Base-by-base conservation (phyloP, 1,140 invertebrate species). In the Cotesia vestalis region DNA sequence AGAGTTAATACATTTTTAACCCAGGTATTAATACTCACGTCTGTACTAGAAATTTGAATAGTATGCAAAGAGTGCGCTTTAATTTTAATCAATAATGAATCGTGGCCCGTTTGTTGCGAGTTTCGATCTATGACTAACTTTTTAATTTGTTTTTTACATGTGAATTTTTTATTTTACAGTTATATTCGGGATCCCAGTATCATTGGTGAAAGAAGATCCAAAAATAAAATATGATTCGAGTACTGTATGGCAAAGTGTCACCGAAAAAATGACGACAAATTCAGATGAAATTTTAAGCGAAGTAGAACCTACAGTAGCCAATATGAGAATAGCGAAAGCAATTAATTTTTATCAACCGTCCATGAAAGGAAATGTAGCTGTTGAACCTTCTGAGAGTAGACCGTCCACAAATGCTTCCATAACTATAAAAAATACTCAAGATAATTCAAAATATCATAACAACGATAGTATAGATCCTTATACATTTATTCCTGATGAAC, bases 291-390 rank as follows among this genome's bases (percentile, higher is more conserved):
- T 46, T 20, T 52, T 14, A 14, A 66, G 46, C 38, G 20, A 53
- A 69, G 40, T 57, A 72, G 11, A 51, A 59, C 71, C 66, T 52
- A 52, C n/a, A 1, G 8, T 53, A 75, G 62, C n/a, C 8, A 82
- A 64, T 55, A 81, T 79, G 46, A 79, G 80, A 4, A 75, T 82
- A 14, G 75, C 81, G 14, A 84, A 84, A 62, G 82, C 82, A 0
- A 83, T 83, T 36, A 80, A 78, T 57, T 63, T 76, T 34, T 74
- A 79, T 60, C 71, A 75, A 61, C 74, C 79, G 4, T 61, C 68
- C 38, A 52, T 66, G 1, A 76, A 60, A 61, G 57, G 36, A 51
- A 74, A 76, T 61, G 40, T 20, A 9, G 57, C 27, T 12, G 40
- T 55, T 62, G 57, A 66, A 67, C 71, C 64, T 51, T 36, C 40